Evolutionary conservation across 2,113 vertebrate species (phyloP).

Genomic region (Pomatorhinus ruficollis): DNA sequence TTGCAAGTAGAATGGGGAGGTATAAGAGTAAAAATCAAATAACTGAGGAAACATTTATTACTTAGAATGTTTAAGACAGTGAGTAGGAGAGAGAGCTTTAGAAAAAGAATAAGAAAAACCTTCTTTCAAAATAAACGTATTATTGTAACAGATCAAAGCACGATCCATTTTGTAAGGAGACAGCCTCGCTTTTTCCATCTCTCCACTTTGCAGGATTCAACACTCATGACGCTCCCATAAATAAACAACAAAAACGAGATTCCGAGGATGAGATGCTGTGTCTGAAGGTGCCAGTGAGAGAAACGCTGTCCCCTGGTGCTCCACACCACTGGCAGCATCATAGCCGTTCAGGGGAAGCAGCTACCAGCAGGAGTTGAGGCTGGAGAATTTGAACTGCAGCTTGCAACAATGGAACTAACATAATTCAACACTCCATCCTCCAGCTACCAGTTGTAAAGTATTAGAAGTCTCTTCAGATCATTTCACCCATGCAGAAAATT

Average conservation of each 20-base stretch:
- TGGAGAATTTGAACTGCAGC: not conserved
- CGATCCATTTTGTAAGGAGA: not conserved
- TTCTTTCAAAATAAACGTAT: not conserved
- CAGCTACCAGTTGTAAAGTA: not conserved
- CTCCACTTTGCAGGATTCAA: not conserved
- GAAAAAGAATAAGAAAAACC: not conserved
- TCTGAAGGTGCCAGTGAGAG: not conserved
- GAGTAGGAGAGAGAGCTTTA: not conserved
- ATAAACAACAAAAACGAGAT: not conserved
- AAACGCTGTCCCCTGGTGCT: not conserved
- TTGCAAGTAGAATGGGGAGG: not conserved
- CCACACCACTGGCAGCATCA: not conserved
- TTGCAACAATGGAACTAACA: not conserved
- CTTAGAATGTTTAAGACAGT: not conserved
- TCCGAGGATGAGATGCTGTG: rapidly evolving
- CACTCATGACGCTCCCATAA: not conserved
- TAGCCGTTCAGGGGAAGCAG: rapidly evolving
- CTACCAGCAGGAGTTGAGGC: not conserved
- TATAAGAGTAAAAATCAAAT: not conserved
- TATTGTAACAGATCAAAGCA: not conserved
- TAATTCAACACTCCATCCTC: not conserved
- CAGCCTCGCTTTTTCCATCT: not conserved
- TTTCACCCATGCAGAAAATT: not conserved
- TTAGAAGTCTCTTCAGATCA: not conserved
- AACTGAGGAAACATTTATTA: not conserved